These are phyloP conservation scores for Hemithea aestivaria DNA, from an alignment of 2,888 invertebrate species.

Conservation along the genomic window DNA sequence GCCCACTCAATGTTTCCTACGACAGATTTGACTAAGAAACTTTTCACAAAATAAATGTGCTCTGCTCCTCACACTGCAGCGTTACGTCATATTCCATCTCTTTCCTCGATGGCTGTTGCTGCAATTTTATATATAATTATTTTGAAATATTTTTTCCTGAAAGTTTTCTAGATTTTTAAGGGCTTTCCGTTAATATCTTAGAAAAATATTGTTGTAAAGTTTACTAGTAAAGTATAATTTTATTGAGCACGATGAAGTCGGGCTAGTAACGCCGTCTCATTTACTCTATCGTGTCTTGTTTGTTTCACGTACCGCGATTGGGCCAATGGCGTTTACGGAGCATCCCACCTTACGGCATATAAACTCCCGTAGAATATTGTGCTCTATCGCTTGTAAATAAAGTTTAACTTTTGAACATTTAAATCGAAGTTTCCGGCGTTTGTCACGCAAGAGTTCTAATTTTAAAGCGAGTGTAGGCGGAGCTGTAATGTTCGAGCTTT, in stretches of 20 bases:
- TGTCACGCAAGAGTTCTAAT: slow-evolving; percentile 79
- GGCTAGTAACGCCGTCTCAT: slow-evolving; percentile 57
- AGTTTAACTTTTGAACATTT: slow-evolving; percentile 76
- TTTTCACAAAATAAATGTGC: slow-evolving; percentile 53
- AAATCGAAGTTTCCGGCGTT: slow-evolving; percentile 75
- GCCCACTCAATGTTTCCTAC: slow-evolving; percentile 28
- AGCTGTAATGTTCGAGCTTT: slow-evolving; percentile 71
- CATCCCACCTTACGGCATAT: slow-evolving; percentile 75
- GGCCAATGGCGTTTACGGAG: slow-evolving; percentile 76
- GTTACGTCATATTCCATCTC: slow-evolving; percentile 43
- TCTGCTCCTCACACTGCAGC: slow-evolving; percentile 43
- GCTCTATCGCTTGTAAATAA: slow-evolving; percentile 71
- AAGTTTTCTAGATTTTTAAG: slow-evolving; percentile 1
- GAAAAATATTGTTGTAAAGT: slow-evolving; percentile 6
- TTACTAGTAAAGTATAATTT: slow-evolving; percentile 4
- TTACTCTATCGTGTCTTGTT: slow-evolving; percentile 71
- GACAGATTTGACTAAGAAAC: slow-evolving; percentile 18
- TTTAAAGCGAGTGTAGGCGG: slow-evolving; percentile 80
- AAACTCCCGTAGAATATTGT: slow-evolving; percentile 70
- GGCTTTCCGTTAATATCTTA: slow-evolving; percentile 5
- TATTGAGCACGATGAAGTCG: slow-evolving; percentile 24
- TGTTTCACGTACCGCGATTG: slow-evolving; percentile 73
- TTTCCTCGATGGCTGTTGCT: slow-evolving; percentile 33
- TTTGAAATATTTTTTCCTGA: slow-evolving; percentile 10
- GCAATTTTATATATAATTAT: slow-evolving; percentile 19